Conservation (phyloP, 2,797 vertebrate genomes). For the Danionella dracula region DNA sequence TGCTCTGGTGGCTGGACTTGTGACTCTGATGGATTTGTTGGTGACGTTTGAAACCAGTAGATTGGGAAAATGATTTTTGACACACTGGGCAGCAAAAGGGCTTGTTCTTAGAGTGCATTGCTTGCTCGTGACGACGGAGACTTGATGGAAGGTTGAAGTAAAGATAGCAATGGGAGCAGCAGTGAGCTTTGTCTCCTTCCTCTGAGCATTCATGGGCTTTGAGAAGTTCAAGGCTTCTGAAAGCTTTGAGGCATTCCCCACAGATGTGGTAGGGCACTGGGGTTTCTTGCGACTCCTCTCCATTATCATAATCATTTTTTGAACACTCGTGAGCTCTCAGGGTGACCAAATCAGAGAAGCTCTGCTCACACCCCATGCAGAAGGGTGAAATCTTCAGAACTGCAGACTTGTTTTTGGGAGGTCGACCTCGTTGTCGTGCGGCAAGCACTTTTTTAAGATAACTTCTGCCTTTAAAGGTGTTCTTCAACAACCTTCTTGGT, state of each 20-base stretch:
- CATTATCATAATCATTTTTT: background rate
- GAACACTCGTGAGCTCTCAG: conserved; percentile 10
- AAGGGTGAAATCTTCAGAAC: background rate
- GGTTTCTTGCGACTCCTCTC: background rate
- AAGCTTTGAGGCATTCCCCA: conserved; percentile 58
- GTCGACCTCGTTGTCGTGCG: conserved; percentile 29
- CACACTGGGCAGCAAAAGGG: conserved; percentile 63
- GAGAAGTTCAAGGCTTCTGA: conserved; percentile 54
- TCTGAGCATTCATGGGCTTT: conserved; percentile 57
- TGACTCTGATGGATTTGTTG: conserved; percentile 61
- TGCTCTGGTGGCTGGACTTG: conserved; percentile 38
- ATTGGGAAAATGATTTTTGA: conserved; percentile 58
- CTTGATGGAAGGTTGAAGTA: conserved; percentile 60
- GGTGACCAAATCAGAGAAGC: conserved; percentile 16
- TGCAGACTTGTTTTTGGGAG: conserved; percentile 32
- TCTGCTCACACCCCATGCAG: conserved; percentile 3
- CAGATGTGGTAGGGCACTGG: conserved; percentile 58
- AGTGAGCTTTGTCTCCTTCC: conserved; percentile 43
- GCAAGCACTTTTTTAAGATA: conserved; percentile 7
- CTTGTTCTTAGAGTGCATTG: conserved; percentile 47
- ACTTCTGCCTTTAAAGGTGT: background rate
- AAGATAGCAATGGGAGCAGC: conserved; percentile 59
- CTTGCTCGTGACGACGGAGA: conserved; percentile 64
- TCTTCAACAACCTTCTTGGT: background rate
- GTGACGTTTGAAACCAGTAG: conserved; percentile 65